Conservation (phyloP, 2,888 invertebrate genomes). For the Drosophila anomalipes region DNA sequence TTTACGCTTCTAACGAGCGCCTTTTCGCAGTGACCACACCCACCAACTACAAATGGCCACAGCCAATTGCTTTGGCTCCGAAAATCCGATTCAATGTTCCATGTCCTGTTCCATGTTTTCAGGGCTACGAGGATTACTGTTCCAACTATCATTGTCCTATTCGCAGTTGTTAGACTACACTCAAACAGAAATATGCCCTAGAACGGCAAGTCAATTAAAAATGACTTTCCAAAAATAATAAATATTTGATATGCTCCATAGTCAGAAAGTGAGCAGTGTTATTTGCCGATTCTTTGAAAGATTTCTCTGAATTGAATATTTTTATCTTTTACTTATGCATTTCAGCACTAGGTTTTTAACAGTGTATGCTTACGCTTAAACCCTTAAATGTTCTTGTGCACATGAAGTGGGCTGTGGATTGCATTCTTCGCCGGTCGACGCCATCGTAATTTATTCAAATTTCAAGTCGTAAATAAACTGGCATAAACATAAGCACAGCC, state of each 20-base stretch:
- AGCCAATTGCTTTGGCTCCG: slow-evolving; percentile 45
- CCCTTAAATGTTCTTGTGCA: slow-evolving; percentile 13
- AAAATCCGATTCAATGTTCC: slow-evolving; percentile 69
- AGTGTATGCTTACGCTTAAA: background rate
- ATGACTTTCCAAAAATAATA: background rate
- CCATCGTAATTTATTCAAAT: slow-evolving; percentile 80
- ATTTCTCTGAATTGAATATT: background rate
- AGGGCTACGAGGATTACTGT: slow-evolving; percentile 28
- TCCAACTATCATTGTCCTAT: slow-evolving; percentile 33
- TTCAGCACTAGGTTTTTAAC: background rate
- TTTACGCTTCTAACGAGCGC: slow-evolving; percentile 31
- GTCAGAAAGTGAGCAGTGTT: background rate
- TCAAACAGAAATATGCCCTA: background rate
- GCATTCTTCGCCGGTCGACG: slow-evolving; percentile 49
- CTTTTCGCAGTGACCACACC: slow-evolving; percentile 25
- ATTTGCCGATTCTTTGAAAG: background rate
- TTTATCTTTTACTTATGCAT: too few relatives aligned
- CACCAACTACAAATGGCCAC: slow-evolving; percentile 32
- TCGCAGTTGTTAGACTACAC: slow-evolving; percentile 31
- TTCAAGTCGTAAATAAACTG: slow-evolving; percentile 76
- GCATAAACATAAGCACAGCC: slow-evolving; percentile 73
- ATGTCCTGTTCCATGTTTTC: slow-evolving; percentile 57
- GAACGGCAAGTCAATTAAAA: background rate
- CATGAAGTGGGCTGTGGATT: slow-evolving; percentile 2
- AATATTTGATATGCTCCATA: background rate